phyloP scores from a whole-genome alignment of 2,888 invertebrate species.

The Tenthredo notha region DNA sequence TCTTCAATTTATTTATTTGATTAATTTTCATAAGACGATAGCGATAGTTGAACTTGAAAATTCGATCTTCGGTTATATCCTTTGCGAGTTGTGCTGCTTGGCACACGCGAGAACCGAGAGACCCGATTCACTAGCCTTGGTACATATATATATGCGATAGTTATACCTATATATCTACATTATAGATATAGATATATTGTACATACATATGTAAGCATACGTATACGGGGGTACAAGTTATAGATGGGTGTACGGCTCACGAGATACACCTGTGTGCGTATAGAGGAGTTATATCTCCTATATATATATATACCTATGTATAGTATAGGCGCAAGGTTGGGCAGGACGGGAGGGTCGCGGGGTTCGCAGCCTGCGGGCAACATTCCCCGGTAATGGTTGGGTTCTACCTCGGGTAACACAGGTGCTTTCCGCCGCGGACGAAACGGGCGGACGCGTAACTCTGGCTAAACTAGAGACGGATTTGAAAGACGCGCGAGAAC shows the following conservation, averaged over 20 bases:
- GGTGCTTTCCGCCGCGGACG: conserved; percentile 68
- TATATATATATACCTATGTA: neutral
- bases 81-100: neutral
- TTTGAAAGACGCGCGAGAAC: conserved; percentile 15
- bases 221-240: neutral
- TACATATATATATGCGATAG: neutral
- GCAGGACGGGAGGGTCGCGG: conserved; percentile 64
- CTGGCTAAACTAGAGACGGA: conserved; percentile 39
- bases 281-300: conserved; percentile 8
- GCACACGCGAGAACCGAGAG: neutral
- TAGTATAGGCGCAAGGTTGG: conserved; percentile 39
- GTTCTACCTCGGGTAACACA: conserved; percentile 77
- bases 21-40: neutral
- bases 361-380: conserved; percentile 74
- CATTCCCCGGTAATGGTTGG: conserved; percentile 76
- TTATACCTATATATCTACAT: neutral
- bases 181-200: neutral
- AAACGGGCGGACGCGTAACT: conserved; percentile 53
- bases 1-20: neutral
- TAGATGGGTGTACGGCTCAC: neutral
- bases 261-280: conserved; percentile 12
- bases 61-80: neutral
- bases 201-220: neutral
- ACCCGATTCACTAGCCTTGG: conserved; percentile 18
- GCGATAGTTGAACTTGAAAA: neutral